phyloP scores from a whole-genome alignment of 2,797 vertebrate species.

The Scomberomorus guttatus region DNA sequence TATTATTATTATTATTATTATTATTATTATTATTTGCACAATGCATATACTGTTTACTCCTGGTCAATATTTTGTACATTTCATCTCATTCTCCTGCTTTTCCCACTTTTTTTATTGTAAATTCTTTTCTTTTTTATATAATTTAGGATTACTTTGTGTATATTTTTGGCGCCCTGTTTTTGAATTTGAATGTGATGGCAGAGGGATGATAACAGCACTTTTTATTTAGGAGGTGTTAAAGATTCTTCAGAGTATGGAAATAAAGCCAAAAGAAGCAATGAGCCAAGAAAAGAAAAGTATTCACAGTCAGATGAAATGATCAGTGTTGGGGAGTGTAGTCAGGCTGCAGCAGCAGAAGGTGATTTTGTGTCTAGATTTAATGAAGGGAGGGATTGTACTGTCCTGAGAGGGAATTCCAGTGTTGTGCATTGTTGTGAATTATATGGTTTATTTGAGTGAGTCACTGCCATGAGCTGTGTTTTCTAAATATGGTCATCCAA shows the following conservation, averaged over 20 bases:
- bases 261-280: not conserved
- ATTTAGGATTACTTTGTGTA: no score
- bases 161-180: not conserved
- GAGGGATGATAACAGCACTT: not conserved
- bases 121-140: no score
- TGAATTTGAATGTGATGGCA: not conserved
- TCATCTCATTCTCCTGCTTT: no score
- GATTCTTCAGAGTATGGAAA: not conserved
- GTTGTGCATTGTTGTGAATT: conserved; percentile 38
- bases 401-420: conserved; percentile 1
- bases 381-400: not conserved
- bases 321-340: not conserved
- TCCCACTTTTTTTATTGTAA: no score
- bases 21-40: no score
- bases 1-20: no score
- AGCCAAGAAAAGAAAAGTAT: not conserved
- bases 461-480: conserved; percentile 21
- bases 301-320: not conserved
- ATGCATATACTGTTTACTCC: no score
- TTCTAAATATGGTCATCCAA: conserved; percentile 58
- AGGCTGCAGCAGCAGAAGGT: not conserved
- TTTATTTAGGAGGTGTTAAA: not conserved
- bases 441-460: conserved; percentile 12
- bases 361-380: not conserved
- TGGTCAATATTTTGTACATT: no score